phyloP scores from a whole-genome alignment of 2,797 vertebrate species.

The Dermochelys coriacea region DNA sequence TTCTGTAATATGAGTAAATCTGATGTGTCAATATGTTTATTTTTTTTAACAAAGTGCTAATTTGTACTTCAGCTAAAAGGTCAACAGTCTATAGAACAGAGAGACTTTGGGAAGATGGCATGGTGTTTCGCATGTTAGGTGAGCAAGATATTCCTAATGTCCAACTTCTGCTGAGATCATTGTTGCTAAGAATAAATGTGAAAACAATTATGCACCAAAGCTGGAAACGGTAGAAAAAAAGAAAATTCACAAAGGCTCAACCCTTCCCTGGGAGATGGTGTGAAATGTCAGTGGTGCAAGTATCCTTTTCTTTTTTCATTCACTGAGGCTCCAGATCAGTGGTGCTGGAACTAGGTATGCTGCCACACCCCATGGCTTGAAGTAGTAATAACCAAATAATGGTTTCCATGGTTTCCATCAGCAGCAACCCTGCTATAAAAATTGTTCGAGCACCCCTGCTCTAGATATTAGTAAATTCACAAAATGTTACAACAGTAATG shows the following conservation, averaged over 20 bases:
- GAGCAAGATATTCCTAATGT: background rate
- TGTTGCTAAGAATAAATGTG: conserved; percentile 18
- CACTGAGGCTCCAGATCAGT: background rate
- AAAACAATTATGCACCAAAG: background rate
- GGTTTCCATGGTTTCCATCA: too few relatives aligned
- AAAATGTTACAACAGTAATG: conserved; percentile 37
- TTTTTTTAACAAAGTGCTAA: background rate
- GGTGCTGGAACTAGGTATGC: too few relatives aligned
- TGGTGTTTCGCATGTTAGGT: background rate
- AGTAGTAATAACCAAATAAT: too few relatives aligned
- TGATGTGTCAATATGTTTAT: background rate
- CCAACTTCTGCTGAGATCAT: background rate
- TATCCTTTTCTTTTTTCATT: conserved; percentile 25
- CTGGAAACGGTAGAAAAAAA: background rate
- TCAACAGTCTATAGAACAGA: background rate
- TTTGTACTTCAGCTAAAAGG: background rate
- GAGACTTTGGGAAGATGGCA: background rate
- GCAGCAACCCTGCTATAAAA: too few relatives aligned
- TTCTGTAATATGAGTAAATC: background rate
- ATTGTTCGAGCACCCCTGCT: background rate
- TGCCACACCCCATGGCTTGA: too few relatives aligned
- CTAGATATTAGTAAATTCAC: conserved; percentile 21
- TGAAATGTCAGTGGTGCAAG: background rate
- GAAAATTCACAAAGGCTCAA: background rate
- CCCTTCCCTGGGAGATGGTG: background rate